Evolutionary conservation across 2,113 vertebrate genomes (phyloP), one percentile per base, ranked within the genome.

Genomic region (Spea multiplicata): DNA sequence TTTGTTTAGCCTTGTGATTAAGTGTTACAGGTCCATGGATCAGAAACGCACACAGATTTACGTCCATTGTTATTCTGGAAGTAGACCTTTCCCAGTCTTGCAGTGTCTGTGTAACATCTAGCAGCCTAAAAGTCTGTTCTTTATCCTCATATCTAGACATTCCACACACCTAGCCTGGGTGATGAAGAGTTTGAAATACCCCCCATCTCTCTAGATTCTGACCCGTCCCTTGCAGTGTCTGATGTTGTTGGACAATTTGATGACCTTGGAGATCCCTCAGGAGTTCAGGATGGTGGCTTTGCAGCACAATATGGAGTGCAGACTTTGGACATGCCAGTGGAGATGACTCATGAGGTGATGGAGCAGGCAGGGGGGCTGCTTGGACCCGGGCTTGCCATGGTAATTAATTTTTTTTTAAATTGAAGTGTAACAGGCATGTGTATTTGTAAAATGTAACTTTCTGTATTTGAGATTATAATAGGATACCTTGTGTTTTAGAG

Each of bases 151-250:
- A 55, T 62, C 2, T 85, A 96, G 95, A 96, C 94, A 1, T 97
- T 96, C 87, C 94, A 96, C 88, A 96, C 95, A 0, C 95, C 95
- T 71, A 96, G 93, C 84, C 87, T 96, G 48, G 95, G 95, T 8
- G 95, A 97, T 88, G 95, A 97, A 82, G 95, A 96, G 85, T 95
- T 97, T 45, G 95, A 97, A 88, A 97, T 97, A 65, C 95, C 95
- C 0, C 95, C 95, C 82, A 96, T 96, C 82, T 94, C 95, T 0
- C 81, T 97, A 87, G 95, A 96, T 81, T 93, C 95, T 0, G 95
- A 95, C 87, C 91, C 94, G 0, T 88, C 95, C 3, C 89, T 96
- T 81, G 90, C 93, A n/a, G 94, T 94, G 50, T 94, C 95, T 0
- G 94, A 96, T 17, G 92, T 92, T 68, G 94, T 95, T 83, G 93